phyloP scores from a whole-genome alignment of 2,797 vertebrate species.

The Centropyge bicolor region DNA sequence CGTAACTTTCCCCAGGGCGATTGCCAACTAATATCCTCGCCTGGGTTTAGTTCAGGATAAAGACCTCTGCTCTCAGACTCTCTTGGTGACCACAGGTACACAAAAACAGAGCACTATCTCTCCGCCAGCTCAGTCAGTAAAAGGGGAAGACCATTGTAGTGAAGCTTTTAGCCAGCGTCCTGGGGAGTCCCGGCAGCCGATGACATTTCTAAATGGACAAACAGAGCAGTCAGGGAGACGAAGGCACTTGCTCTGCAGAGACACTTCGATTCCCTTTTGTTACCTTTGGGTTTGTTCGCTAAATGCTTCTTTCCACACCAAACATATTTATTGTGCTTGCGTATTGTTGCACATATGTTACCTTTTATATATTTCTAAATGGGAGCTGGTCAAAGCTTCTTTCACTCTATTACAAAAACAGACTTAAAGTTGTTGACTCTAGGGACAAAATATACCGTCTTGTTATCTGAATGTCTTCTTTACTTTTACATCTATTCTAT shows the following conservation, averaged over 20 bases:
- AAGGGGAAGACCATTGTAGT: conserved; percentile 63
- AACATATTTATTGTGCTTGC: not conserved
- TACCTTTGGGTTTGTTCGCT: conserved; percentile 42
- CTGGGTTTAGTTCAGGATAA: conserved; percentile 69
- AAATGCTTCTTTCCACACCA: conserved; percentile 43
- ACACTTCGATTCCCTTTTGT: conserved; percentile 57
- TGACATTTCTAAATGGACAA: conserved; percentile 82
- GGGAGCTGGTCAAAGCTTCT: not conserved
- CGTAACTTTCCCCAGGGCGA: conserved; percentile 59
- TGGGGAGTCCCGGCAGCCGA: conserved; percentile 63
- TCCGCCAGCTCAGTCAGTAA: conserved; percentile 67
- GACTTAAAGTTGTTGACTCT: not conserved
- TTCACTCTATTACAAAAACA: not conserved
- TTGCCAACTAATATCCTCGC: conserved; percentile 61
- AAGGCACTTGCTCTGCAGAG: conserved; percentile 51
- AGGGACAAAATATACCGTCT: not conserved
- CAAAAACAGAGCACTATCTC: conserved; percentile 69
- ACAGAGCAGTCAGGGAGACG: conserved; percentile 65
- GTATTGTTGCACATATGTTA: not conserved
- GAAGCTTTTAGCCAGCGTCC: conserved; percentile 77
- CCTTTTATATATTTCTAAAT: conserved; percentile 13
- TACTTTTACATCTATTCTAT: not conserved
- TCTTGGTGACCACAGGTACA: conserved; percentile 68
- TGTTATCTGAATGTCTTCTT: not conserved
- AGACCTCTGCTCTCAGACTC: conserved; percentile 67